Conservation (phyloP, 2,888 invertebrate genomes). For the Nomada goodeniana region DNA sequence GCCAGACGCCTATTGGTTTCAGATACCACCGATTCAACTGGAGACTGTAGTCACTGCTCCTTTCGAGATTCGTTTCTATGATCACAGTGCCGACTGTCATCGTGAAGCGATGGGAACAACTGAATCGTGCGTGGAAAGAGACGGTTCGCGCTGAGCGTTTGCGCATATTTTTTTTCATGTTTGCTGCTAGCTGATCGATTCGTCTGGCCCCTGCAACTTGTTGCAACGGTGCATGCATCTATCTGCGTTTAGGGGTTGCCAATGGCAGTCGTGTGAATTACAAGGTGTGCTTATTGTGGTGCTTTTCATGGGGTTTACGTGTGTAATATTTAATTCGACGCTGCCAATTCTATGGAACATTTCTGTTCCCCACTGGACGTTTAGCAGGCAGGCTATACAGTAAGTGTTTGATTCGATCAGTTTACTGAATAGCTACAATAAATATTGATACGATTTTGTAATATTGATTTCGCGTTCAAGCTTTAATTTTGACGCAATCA, state of each 20-base stretch:
- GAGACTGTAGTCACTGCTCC: constrained; percentile 58
- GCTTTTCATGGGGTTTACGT: neutral
- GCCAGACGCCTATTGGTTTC: constrained; percentile 66
- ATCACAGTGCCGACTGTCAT: neutral
- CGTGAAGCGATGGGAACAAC: neutral
- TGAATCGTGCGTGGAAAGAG: too few relatives aligned
- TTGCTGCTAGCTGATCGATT: neutral
- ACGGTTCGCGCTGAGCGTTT: neutral
- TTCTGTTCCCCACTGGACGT: too few relatives aligned
- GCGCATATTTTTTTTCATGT: neutral
- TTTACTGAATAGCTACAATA: too few relatives aligned
- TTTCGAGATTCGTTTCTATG: too few relatives aligned
- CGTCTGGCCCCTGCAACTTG: neutral
- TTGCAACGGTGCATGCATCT: neutral
- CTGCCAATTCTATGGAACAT: neutral
- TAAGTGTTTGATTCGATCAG: too few relatives aligned
- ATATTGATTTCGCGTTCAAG: too few relatives aligned
- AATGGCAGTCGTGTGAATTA: neutral
- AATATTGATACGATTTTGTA: too few relatives aligned
- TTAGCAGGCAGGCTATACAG: too few relatives aligned
- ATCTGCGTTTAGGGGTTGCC: neutral
- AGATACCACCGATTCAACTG: constrained; percentile 64
- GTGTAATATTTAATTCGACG: neutral
- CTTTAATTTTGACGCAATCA: too few relatives aligned
- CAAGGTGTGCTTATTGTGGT: neutral